Evolutionary conservation across 2,888 invertebrate genomes (phyloP), one percentile per base, ranked within the genome.

Genomic region (Tupiocoris notatus): DNA sequence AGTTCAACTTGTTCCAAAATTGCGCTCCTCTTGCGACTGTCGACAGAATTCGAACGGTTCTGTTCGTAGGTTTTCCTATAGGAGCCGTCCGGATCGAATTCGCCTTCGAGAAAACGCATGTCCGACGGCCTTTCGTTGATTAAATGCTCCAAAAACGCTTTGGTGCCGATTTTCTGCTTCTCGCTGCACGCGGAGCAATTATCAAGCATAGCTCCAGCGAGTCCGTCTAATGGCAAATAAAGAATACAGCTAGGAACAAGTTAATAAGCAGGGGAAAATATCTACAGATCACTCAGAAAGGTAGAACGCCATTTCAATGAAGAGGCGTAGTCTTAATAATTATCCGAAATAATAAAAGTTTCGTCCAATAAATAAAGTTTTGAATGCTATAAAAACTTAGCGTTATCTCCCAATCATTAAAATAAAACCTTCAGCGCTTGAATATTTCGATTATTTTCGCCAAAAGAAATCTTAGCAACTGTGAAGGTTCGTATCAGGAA

Each of bases 21-120:
- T 1, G 70, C 70, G 59, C 70, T 70, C 24, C 70, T 57, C 24
- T 70, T 70, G n/a, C 58, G 56, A 58, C 58, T 59, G 39, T 39
- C 39, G 70, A 70, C 58, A 12, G 21, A 24, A 24, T 70, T 70
- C 23, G 70, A 21, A 1, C 24, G 17, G 7, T 59, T 57, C 9
- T 70, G 57, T 25, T 57, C 70, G 16, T 70, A 57, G 17, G 21
- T 24, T 39, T 59, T 70, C 59, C 70, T 70, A 58, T 70, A 70
- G 23, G 70, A 70, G 17, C 58, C 70, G 24, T 70, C 70, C 22
- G 70, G 70, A 18, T 70, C 70, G 25, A 23, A 59, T 59, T 70
- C 70, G 9, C 70, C 70, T 18, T 70, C 70, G 59, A 70, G 70
- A 1, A 58, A 2, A 18, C 21, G 24, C 70, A 70, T 70, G 59